Conservation (phyloP, 2,888 invertebrate genomes). For the Cancer borealis region DNA sequence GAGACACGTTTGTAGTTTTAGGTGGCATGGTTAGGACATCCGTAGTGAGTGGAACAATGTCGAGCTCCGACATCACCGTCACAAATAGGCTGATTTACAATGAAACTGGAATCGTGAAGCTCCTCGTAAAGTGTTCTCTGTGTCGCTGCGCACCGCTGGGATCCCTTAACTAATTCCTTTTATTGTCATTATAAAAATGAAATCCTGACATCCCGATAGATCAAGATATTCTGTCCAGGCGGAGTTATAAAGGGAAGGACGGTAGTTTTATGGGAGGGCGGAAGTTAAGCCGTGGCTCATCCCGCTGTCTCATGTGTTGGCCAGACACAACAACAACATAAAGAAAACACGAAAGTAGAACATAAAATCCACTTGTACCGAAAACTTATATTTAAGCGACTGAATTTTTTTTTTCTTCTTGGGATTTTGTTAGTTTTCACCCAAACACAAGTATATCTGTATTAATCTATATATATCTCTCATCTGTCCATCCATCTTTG, state of each 20-base stretch:
- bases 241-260: neutral
- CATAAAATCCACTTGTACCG: neutral
- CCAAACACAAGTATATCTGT: too few species aligned
- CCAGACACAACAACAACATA: neutral
- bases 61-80: neutral
- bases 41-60: neutral
- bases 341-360: neutral
- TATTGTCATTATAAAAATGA: constrained; percentile 36
- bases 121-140: neutral
- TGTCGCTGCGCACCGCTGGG: neutral
- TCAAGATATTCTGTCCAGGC: constrained; percentile 29
- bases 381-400: neutral
- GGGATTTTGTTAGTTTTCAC: neutral
- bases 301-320: neutral
- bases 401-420: neutral
- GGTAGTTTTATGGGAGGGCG: constrained; percentile 21
- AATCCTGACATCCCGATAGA: constrained; percentile 31
- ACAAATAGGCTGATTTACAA: neutral
- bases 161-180: neutral
- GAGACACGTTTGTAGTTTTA: neutral
- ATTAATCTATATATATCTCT: neutral
- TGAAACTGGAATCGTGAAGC: constrained; percentile 30
- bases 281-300: neutral
- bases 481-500: neutral
- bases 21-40: neutral